Base-by-base conservation (phyloP, 2,113 vertebrate genomes). In the Nesogale talazaci region DNA sequence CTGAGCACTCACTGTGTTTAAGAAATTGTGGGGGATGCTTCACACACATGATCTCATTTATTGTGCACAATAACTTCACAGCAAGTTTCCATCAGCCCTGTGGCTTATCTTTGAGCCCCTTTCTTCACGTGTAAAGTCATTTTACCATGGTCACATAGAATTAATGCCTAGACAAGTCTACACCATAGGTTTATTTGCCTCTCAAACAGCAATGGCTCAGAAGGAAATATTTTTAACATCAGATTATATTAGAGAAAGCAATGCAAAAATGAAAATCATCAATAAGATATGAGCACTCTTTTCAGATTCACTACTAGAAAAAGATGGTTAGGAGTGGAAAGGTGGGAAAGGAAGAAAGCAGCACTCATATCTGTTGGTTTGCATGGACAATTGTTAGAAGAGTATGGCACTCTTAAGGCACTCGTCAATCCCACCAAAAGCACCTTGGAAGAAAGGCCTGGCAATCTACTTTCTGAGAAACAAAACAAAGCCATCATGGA, bases 201-300 rank as follows among this genome's bases (percentile, higher is more conserved):
- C 59, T 91, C 82, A 82, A 84, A 82, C 5, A 88, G 31, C 57
- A 70, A 31, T 17, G 10, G 17, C 81, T 17, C 23, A 20, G 11
- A 6, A 16, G 0, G 1, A 29, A 25, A 1, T 27, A 61, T 84
- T 86, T 86, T 86, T 12, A 69, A 36, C 89, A 72, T 67, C 87
- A 77, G 89, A 79, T 52, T 9, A 46, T 34, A 63, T 67, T 87
- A 42, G 19, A 34, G 56, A 83, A 95, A 87, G 38, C 76, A 29
- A 15, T n/a, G 42, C 42, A 40, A 83, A 79, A 56, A 80, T 27
- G 34, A 77, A 83, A 75, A 29, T 79, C 85, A 70, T 72, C 70
- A 38, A 2, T 80, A 80, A 38, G 10, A 42, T 89, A 38, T 36
- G 3, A 52, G 22, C 76, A 34, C 88, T 86, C 17, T 75, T 61